These are phyloP conservation scores for Hemistola chrysoprasaria DNA, from an alignment of 2,888 invertebrate genomes.

Conservation along the genomic window DNA sequence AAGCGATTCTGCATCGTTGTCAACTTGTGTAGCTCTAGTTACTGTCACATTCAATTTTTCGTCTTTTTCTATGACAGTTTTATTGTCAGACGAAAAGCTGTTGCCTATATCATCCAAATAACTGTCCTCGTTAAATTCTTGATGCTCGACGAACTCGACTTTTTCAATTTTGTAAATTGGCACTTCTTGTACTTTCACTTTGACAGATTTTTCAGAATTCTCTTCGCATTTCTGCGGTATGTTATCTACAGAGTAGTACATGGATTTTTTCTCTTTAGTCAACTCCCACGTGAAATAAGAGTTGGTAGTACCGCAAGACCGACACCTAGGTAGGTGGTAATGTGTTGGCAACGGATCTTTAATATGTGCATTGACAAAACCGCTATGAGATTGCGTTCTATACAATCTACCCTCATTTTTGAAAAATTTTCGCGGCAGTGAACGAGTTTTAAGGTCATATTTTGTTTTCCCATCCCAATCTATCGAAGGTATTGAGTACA, in stretches of 20 bases:
- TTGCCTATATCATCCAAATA: constrained; percentile 60
- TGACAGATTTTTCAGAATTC: constrained; percentile 30
- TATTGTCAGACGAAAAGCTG: constrained; percentile 57
- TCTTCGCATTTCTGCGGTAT: constrained; percentile 46
- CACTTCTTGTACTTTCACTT: constrained; percentile 46
- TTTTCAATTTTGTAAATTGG: constrained; percentile 50
- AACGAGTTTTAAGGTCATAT: constrained; percentile 47
- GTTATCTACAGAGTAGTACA: constrained; percentile 57
- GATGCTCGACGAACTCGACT: constrained; percentile 65
- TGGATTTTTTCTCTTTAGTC: constrained; percentile 35
- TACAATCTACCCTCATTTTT: constrained; percentile 39
- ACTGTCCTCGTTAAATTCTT: constrained; percentile 72
- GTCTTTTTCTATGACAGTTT: constrained; percentile 42
- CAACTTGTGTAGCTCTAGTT: constrained; percentile 10
- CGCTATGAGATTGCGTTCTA: constrained; percentile 66
- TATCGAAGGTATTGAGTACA: constrained; percentile 63
- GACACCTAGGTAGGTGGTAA: constrained; percentile 67
- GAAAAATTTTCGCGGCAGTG: constrained; percentile 47
- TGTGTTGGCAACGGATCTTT: constrained; percentile 66
- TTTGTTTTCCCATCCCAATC: constrained; percentile 63
- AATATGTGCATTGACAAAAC: constrained; percentile 63
- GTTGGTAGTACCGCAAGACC: constrained; percentile 52
- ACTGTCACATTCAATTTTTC: constrained; percentile 7
- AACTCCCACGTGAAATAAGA: constrained; percentile 50
- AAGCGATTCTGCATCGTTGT: constrained; percentile 1